Percentiles rank a stretch among this genome's conserved stretches.
Evolutionary conservation across 2,113 vertebrate genomes (phyloP).

Genomic region (Peromyscus californicus): DNA sequence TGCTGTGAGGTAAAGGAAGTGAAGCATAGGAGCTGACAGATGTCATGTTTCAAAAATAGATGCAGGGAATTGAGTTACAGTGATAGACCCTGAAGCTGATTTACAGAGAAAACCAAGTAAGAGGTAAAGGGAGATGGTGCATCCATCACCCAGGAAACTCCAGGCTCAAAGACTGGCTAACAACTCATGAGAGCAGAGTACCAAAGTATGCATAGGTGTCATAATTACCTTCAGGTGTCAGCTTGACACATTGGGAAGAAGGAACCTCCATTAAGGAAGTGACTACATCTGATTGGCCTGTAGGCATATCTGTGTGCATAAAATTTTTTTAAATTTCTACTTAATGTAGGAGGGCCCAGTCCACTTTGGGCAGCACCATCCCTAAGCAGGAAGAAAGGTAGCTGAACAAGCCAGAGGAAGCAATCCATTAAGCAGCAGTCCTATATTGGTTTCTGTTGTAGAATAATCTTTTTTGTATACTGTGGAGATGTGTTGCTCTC

Average conservation of each 20-base stretch:
- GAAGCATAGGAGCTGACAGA: neutral
- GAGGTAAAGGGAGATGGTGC: neutral
- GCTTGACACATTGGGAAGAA: neutral
- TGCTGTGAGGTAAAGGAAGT: neutral
- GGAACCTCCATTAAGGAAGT: neutral
- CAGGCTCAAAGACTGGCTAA: neutral
- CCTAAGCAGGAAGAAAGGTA: neutral
- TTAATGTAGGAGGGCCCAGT: neutral
- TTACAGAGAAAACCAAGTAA: neutral
- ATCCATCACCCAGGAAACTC: neutral
- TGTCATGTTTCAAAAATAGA: neutral
- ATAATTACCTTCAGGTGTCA: neutral
- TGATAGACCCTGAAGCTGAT: neutral
- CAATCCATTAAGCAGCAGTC: neutral
- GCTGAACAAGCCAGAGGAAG: neutral
- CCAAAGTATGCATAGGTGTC: neutral
- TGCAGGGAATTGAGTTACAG: neutral
- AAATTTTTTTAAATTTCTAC: neutral
- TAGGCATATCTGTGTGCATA: neutral
- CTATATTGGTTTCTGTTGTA: neutral
- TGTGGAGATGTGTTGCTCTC: no score
- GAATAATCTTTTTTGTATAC: no score
- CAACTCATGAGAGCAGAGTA: neutral
- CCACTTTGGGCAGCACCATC: neutral
- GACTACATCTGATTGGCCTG: neutral